phyloP scores from a whole-genome alignment of 1,140 invertebrate genomes.

The Drosophila sulfurigaster region DNA sequence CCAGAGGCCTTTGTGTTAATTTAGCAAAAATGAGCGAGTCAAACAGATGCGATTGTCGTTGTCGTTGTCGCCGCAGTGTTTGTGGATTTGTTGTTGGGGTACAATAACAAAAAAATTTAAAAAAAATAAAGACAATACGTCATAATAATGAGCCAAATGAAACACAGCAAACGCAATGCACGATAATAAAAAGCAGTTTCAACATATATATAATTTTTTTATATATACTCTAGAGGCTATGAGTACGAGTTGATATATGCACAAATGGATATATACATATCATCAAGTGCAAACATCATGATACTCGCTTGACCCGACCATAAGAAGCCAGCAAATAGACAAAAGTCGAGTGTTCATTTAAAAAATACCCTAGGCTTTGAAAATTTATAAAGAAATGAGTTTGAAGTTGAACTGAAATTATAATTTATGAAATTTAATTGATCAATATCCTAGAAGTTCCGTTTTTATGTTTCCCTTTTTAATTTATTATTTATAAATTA shows the following conservation, averaged over 20 bases:
- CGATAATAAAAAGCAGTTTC: conserved; percentile 41
- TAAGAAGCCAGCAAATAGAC: conserved; percentile 1
- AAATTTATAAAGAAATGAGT: background rate
- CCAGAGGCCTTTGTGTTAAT: conserved; percentile 47
- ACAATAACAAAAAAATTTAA: conserved; percentile 23
- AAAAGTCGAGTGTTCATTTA: background rate
- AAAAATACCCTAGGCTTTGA: conserved; percentile 3
- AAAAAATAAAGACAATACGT: conserved; percentile 36
- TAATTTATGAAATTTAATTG: no score
- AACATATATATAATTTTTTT: conserved; percentile 28
- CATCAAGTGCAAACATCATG: conserved; percentile 25
- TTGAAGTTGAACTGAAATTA: background rate
- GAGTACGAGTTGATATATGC: background rate
- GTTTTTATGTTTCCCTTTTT: no score
- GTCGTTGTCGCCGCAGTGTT: background rate
- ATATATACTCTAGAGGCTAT: background rate
- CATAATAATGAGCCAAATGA: conserved; percentile 49
- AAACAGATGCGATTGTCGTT: conserved; percentile 31
- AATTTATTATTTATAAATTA: no score
- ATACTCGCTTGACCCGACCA: conserved; percentile 20
- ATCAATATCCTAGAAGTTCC: no score
- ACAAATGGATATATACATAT: background rate
- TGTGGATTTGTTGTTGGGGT: conserved; percentile 6
- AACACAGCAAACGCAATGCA: conserved; percentile 40
- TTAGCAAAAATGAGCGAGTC: conserved; percentile 49